Base-by-base conservation (phyloP, 2,888 invertebrate species). In the Cheilosia vulpina region DNA sequence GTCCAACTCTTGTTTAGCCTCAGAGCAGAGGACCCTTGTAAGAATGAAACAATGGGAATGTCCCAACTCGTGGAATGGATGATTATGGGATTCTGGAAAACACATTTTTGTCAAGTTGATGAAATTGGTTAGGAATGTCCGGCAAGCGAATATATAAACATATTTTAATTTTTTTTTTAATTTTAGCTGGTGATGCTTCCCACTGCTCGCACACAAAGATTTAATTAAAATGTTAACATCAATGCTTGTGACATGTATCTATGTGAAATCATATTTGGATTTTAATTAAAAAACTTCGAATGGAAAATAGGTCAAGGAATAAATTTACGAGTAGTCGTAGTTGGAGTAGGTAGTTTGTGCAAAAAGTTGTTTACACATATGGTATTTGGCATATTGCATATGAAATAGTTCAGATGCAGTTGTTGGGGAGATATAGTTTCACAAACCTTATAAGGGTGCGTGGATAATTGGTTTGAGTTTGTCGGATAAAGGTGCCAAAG, bases 231-330 rank as follows among this genome's bases (percentile, higher is more conserved):
- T 62, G 38, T 63, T 71, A 43, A 78, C 62, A 50, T 65, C 58
- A 24, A 41, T 24, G 19, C 21, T 38, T 24, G 43, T 19, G 11
- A 7, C 19, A 13, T 60, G 17, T n/a, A 21, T 19, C 2, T n/a
- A 19, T 4, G 52, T 19, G 19, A 72, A 47, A 72, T 45, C 15
- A 53, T 65, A 65, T 58, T 79, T 77, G 7, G 62, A 27, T 50
- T 66, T 73, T 73, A 73, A 73, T 80, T 68, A 73, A 73, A 80
- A 63, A 80, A 62, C 60, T 73, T 80, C 17, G 13, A 66, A 52
- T 1, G 47, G 11, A 38, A 73, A 73, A 73, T 62, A 45, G 60
- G 73, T 55, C 73, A 80, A 73, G 80, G 73, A 73, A 66, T 13
- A 24, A n/a, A 27, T 53, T 43, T 43, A 71, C 63, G 78, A 63